These are phyloP conservation scores for Cyprinodon brontotheroides DNA, from an alignment of 2,113 vertebrate genomes.

Conservation along the genomic window DNA sequence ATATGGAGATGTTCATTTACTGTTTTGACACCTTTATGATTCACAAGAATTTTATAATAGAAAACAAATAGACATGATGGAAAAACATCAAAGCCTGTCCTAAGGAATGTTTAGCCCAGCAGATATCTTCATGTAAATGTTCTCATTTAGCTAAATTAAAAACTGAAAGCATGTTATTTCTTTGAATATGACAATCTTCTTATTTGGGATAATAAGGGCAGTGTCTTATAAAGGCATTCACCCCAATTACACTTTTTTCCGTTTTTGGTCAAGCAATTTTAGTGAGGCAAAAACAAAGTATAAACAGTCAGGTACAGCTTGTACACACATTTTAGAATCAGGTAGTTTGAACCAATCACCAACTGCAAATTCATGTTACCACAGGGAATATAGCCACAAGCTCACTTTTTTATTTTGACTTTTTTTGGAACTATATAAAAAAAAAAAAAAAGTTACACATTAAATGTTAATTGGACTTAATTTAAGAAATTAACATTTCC, in stretches of 20 bases:
- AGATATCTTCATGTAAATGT: not conserved
- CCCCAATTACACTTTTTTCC: not conserved
- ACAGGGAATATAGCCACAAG: too few relatives aligned
- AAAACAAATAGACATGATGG: not conserved
- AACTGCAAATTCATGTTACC: too few relatives aligned
- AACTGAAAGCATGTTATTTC: not conserved
- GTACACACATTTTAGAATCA: too few relatives aligned
- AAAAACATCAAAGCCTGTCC: not conserved
- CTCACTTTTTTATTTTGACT: too few relatives aligned
- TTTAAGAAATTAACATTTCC: too few relatives aligned
- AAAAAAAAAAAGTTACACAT: too few relatives aligned
- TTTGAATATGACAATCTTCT: not conserved
- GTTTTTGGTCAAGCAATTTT: not conserved
- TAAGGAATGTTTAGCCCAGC: not conserved
- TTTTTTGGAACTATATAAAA: too few relatives aligned
- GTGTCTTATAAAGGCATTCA: not conserved
- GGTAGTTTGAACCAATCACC: too few relatives aligned
- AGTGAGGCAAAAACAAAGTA: not conserved
- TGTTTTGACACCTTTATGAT: slow-evolving; percentile 34
- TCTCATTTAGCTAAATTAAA: slow-evolving; percentile 1
- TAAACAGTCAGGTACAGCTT: too few relatives aligned
- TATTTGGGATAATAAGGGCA: not conserved
- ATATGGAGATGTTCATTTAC: slow-evolving; percentile 31
- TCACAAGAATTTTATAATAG: slow-evolving; percentile 23
- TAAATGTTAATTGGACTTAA: too few relatives aligned